phyloP scores from a whole-genome alignment of 2,113 vertebrate species.

The Connochaetes taurinus region DNA sequence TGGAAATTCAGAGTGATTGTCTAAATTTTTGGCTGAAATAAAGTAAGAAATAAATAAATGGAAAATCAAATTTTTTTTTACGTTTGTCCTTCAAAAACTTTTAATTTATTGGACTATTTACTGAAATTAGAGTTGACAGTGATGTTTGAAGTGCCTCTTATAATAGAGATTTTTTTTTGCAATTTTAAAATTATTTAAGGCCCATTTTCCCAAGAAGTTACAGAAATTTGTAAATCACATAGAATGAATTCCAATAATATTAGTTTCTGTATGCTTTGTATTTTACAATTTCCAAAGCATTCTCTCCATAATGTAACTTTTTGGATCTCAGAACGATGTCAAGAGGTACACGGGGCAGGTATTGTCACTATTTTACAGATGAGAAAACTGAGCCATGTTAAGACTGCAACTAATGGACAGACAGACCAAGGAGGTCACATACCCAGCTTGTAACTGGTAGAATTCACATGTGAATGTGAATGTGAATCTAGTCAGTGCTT shows the following conservation, averaged over 20 bases:
- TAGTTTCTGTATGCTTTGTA: neutral
- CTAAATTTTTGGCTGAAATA: conserved; percentile 12
- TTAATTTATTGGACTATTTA: conserved; percentile 14
- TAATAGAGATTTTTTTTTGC: neutral
- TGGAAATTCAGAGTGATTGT: neutral
- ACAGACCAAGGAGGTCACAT: neutral
- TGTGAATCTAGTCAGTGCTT: neutral
- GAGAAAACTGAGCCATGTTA: neutral
- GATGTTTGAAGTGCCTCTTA: neutral
- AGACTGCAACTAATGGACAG: neutral
- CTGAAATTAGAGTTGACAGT: neutral
- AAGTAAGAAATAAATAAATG: neutral
- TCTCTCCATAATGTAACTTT: neutral
- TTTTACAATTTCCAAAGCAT: neutral
- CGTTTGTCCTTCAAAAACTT: neutral
- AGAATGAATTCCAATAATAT: neutral
- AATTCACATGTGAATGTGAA: neutral
- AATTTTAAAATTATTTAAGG: conserved; percentile 4
- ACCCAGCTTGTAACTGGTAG: neutral
- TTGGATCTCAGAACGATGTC: neutral
- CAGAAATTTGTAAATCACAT: neutral
- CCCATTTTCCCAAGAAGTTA: neutral
- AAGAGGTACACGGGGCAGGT: neutral
- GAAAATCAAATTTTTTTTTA: neutral
- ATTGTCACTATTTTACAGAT: neutral